Evolutionary conservation across 1,140 invertebrate genomes (phyloP).

Genomic region (Polyergus mexicanus): DNA sequence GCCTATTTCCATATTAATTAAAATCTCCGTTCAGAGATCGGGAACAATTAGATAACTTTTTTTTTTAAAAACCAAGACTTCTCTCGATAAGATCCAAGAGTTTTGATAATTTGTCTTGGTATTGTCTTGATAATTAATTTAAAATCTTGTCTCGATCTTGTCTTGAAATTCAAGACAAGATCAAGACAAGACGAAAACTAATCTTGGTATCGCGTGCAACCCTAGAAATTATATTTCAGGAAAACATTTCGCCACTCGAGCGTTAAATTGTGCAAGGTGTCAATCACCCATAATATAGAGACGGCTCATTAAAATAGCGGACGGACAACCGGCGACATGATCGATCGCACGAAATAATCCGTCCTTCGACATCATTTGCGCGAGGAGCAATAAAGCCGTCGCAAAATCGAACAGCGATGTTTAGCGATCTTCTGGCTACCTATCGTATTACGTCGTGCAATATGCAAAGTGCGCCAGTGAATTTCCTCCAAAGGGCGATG

Average conservation of each 20-base stretch:
- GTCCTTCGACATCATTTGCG: background rate
- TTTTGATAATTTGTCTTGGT: too few relatives aligned
- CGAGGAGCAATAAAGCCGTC: background rate
- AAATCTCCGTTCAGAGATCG: too few relatives aligned
- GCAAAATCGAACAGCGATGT: slow-evolving; percentile 56
- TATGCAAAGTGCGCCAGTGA: slow-evolving; percentile 59
- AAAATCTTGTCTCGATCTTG: too few relatives aligned
- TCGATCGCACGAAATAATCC: slow-evolving; percentile 44
- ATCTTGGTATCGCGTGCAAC: too few relatives aligned
- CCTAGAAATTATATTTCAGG: background rate
- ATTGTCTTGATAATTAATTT: too few relatives aligned
- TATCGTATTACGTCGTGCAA: slow-evolving; percentile 60
- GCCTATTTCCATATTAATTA: too few relatives aligned
- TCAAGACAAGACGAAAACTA: too few relatives aligned
- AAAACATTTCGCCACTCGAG: background rate
- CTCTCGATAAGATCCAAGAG: too few relatives aligned
- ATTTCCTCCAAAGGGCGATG: slow-evolving; percentile 26
- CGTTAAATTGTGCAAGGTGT: background rate
- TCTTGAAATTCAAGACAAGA: too few relatives aligned
- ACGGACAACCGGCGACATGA: slow-evolving; percentile 9
- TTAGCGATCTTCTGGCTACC: slow-evolving; percentile 29
- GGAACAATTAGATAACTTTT: too few relatives aligned
- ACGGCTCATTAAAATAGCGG: slow-evolving; percentile 31
- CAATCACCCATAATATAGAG: background rate
- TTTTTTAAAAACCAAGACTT: too few relatives aligned